Conservation (phyloP, 2,113 vertebrate species). For the Xenopus tropicalis region UCB_Xtro_10.0 CM004445.2:61105501-61106000, state of each 20-base stretch:
- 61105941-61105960: no score
- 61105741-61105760: no score
- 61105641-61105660: slow-evolving; percentile 85
- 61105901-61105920: no score
- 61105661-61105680: slow-evolving; percentile 79
- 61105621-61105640: slow-evolving; percentile 97
- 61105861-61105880: no score
- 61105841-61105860: no score
- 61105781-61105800: no score
- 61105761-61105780: no score
- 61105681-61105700: slow-evolving; percentile 93
- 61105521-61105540: neutral
- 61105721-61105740: neutral
- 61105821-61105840: no score
- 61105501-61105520: no score
- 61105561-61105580: slow-evolving; percentile 92
- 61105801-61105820: no score
- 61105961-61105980: neutral
- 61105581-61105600: slow-evolving; percentile 90
- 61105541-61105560: slow-evolving; percentile 81
- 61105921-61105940: no score
- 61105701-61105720: slow-evolving; percentile 81
- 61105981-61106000: neutral
- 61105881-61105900: no score
- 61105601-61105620: slow-evolving; percentile 95